Evolutionary conservation across 2,797 vertebrate genomes (phyloP).

Genomic region (Nannoperca australis): DNA sequence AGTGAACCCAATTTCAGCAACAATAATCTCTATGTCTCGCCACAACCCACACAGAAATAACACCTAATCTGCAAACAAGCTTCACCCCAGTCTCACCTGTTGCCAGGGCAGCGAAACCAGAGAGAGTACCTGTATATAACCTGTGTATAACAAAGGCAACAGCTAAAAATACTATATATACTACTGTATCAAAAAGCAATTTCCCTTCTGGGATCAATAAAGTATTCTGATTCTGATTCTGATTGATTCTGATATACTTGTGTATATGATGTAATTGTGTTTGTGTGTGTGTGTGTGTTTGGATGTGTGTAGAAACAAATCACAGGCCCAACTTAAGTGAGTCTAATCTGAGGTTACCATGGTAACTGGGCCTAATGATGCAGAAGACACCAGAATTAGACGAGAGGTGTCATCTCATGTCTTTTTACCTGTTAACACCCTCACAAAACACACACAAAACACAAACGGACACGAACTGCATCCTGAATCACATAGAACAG

Average conservation of each 20-base stretch:
- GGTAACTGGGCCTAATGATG: conserved; percentile 66
- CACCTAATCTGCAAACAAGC: conserved; percentile 42
- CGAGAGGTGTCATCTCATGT: conserved; percentile 31
- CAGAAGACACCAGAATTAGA: conserved; percentile 69
- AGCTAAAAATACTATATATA: neutral
- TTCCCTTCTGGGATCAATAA: too few relatives aligned
- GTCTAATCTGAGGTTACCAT: conserved; percentile 55
- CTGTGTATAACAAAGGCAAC: conserved; percentile 18
- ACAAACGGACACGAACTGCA: neutral
- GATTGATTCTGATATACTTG: too few relatives aligned
- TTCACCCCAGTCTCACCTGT: conserved; percentile 60
- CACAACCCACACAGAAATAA: conserved; percentile 56
- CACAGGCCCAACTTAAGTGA: conserved; percentile 25
- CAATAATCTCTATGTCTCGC: conserved; percentile 35
- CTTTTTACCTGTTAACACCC: conserved; percentile 32
- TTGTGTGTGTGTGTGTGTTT: neutral
- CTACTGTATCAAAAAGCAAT: too few relatives aligned
- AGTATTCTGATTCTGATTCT: too few relatives aligned
- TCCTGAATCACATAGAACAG: conserved; percentile 26
- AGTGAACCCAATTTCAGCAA: conserved; percentile 32
- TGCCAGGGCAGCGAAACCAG: conserved; percentile 50
- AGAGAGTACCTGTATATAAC: neutral
- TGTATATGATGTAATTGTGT: too few relatives aligned
- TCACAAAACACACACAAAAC: conserved; percentile 6
- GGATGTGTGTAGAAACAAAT: conserved; percentile 13